Evolutionary conservation across 2,888 invertebrate genomes (phyloP).

Genomic region (Rhagophthalmus giganteus): DNA sequence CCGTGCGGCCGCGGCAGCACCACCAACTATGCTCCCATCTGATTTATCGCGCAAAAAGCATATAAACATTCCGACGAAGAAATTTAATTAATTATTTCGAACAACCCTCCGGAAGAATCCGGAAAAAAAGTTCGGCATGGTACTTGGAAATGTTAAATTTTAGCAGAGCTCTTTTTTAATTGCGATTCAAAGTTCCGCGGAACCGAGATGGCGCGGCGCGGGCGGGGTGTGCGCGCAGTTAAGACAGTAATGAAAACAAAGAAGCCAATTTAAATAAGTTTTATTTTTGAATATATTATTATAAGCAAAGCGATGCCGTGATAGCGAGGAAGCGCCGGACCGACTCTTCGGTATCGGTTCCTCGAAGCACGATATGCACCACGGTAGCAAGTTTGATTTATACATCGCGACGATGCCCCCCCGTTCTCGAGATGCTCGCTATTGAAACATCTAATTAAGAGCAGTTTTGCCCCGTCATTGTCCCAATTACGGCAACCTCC

Average conservation of each 20-base stretch:
- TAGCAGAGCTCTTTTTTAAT: slow-evolving; percentile 48
- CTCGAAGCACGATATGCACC: slow-evolving; percentile 1
- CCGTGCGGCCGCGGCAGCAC: slow-evolving; percentile 47
- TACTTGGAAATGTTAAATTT: slow-evolving; percentile 56
- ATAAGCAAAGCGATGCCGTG: slow-evolving; percentile 35
- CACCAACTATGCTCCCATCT: slow-evolving; percentile 52
- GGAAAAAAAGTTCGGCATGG: slow-evolving; percentile 52
- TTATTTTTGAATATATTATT: slow-evolving; percentile 39
- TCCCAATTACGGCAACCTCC: slow-evolving; percentile 37
- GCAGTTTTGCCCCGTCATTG: slow-evolving; percentile 39
- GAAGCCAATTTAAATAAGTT: slow-evolving; percentile 42
- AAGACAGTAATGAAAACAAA: slow-evolving; percentile 41
- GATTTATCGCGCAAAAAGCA: slow-evolving; percentile 54
- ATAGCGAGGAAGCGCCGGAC: slow-evolving; percentile 34
- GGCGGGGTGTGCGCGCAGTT: too few species aligned
- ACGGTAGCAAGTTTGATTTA: slow-evolving; percentile 34
- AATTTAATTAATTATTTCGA: slow-evolving; percentile 59
- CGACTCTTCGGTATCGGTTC: slow-evolving; percentile 14
- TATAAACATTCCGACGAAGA: slow-evolving; percentile 55
- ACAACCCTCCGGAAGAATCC: slow-evolving; percentile 55
- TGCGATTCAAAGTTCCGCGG: slow-evolving; percentile 50
- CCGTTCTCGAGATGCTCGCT: slow-evolving; percentile 31
- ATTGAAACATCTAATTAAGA: slow-evolving; percentile 42
- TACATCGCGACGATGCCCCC: slow-evolving; percentile 32
- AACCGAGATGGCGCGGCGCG: slow-evolving; percentile 32